phyloP scores from a whole-genome alignment of 2,113 vertebrate species.

The Ia io region DNA sequence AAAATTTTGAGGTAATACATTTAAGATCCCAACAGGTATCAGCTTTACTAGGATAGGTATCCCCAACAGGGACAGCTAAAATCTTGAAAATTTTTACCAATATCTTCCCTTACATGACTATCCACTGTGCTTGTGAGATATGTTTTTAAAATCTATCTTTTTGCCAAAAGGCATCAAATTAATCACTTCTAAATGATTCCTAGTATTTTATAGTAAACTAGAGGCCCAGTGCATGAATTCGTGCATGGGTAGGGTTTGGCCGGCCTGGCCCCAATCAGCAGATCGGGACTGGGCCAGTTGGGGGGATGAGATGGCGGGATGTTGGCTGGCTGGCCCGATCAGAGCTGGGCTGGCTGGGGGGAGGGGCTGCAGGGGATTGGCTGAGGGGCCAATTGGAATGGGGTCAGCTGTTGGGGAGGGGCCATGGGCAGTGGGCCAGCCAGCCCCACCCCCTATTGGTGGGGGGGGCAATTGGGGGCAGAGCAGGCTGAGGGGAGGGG shows the following conservation, averaged over 20 bases:
- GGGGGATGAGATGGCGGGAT: no score
- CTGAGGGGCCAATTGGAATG: no score
- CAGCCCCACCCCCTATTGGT: no score
- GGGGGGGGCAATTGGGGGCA: accelerated
- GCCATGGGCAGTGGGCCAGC: no score
- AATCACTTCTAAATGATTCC: not conserved
- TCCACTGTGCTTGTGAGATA: not conserved
- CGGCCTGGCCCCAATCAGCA: accelerated
- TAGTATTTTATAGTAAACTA: not conserved
- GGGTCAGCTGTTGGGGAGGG: no score
- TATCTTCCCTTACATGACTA: not conserved
- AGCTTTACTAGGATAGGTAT: not conserved
- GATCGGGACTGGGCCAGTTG: accelerated
- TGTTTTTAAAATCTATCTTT: not conserved
- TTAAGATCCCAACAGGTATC: not conserved
- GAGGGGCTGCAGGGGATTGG: no score
- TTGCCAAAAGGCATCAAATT: not conserved
- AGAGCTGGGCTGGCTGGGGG: no score
- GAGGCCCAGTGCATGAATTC: no score
- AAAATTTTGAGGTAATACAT: not conserved
- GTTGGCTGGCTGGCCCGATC: no score
- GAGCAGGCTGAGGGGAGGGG: no score
- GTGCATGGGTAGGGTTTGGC: no score
- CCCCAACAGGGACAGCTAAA: not conserved
- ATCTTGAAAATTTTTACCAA: not conserved